These are phyloP conservation scores for Corydoras sp. DNA, from an alignment of 2,113 vertebrate species.

Conservation along the genomic window DNA sequence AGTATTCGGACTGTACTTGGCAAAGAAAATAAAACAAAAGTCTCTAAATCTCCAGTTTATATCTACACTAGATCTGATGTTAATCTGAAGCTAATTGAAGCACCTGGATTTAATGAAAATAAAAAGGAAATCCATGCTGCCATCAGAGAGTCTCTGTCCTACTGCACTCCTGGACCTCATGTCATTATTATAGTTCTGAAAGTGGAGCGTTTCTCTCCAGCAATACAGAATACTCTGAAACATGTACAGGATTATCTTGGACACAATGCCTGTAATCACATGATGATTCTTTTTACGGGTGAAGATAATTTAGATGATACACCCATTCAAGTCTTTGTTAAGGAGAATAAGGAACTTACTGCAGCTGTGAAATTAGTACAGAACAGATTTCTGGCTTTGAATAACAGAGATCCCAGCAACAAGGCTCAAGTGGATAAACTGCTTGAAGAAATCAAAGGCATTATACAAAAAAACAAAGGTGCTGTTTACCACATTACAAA, in stretches of 20 bases:
- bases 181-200: constrained; percentile 25
- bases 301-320: constrained; percentile 2
- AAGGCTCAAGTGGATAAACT: constrained; percentile 20
- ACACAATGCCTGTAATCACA: neutral
- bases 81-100: constrained; percentile 12
- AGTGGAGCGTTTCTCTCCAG: neutral
- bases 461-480: too few species aligned
- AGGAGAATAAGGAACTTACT: constrained; percentile 1
- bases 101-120: constrained; percentile 22
- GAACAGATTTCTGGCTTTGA: constrained; percentile 18
- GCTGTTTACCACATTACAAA: too few species aligned
- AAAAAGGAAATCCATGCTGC: neutral
- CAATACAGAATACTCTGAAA: neutral
- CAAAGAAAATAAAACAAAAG: neutral
- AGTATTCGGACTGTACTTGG: constrained; percentile 10
- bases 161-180: constrained; percentile 10
- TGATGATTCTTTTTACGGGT: constrained; percentile 27
- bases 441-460: too few species aligned
- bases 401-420: constrained; percentile 22
- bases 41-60: neutral
- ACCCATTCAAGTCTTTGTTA: constrained; percentile 6
- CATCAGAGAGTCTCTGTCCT: neutral
- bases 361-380: neutral
- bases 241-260: constrained; percentile 5
- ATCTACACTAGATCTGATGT: neutral